Conservation (phyloP, 2,888 invertebrate genomes). For the Onthophagus sagittarius region DNA sequence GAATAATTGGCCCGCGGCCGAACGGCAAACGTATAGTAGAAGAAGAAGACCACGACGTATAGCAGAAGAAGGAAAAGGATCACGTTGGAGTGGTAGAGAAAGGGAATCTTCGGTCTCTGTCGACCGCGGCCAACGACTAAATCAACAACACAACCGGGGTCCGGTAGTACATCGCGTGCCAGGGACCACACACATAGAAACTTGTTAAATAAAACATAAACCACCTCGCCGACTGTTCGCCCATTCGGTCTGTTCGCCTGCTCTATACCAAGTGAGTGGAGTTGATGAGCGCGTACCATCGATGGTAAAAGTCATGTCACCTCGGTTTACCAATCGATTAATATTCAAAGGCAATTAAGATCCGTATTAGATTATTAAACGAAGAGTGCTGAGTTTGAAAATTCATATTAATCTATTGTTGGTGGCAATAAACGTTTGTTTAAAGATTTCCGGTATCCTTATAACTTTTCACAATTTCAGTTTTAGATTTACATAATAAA, state of each 20-base stretch:
- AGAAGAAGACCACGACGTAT: not conserved
- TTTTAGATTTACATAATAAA: too few species aligned
- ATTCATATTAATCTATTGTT: too few species aligned
- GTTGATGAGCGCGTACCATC: not conserved
- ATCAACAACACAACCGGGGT: slow-evolving; percentile 30
- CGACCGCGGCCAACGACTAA: slow-evolving; percentile 26
- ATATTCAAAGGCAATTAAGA: not conserved
- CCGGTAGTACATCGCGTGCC: slow-evolving; percentile 49
- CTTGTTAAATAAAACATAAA: slow-evolving; percentile 51
- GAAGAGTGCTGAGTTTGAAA: not conserved
- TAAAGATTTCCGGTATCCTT: too few species aligned
- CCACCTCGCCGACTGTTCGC: slow-evolving; percentile 38
- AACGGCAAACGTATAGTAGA: not conserved
- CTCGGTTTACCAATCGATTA: not conserved
- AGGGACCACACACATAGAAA: slow-evolving; percentile 47
- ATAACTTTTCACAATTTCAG: too few species aligned
- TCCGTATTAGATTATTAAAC: not conserved
- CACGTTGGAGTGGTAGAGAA: not conserved
- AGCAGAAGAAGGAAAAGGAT: not conserved
- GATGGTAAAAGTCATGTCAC: not conserved
- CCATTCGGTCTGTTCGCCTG: not conserved
- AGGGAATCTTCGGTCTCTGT: not conserved
- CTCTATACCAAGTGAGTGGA: not conserved
- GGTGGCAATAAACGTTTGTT: too few species aligned
- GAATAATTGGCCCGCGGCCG: slow-evolving; percentile 11